Conservation (phyloP, 2,888 invertebrate species). For the Hypsopygia costalis region DNA sequence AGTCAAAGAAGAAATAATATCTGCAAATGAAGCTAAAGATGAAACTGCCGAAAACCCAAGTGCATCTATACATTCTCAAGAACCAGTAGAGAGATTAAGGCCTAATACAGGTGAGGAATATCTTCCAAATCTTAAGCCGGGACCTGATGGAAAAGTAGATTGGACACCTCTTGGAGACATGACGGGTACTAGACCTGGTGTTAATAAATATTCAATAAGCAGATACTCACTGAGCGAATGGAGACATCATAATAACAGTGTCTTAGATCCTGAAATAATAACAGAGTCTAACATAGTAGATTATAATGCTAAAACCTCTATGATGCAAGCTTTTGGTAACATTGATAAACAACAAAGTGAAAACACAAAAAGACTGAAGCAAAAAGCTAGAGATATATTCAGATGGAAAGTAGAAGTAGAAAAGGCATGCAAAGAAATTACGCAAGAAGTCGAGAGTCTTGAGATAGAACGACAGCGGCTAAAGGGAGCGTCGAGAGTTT, state of each 20-base stretch:
- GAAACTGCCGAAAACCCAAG: not conserved
- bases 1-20: constrained; percentile 30
- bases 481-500: constrained; percentile 83
- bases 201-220: constrained; percentile 88
- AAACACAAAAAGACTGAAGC: constrained; percentile 83
- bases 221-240: constrained; percentile 87
- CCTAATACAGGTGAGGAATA: constrained; percentile 36
- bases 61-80: constrained; percentile 9
- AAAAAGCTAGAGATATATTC: constrained; percentile 84
- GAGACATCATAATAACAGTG: constrained; percentile 81
- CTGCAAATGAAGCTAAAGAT: constrained; percentile 20
- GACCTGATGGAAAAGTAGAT: constrained; percentile 86
- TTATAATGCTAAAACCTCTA: constrained; percentile 82
- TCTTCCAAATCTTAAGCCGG: constrained; percentile 73
- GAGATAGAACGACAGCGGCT: constrained; percentile 85
- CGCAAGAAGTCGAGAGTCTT: constrained; percentile 84
- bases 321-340: constrained; percentile 82
- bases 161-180: constrained; percentile 85
- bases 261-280: constrained; percentile 70
- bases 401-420: constrained; percentile 89
- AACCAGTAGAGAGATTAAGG: constrained; percentile 18
- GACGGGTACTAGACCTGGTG: constrained; percentile 87
- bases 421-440: constrained; percentile 83
- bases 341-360: constrained; percentile 85
- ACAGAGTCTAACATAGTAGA: constrained; percentile 79